These are phyloP conservation scores for Euglossa dilemma DNA, from an alignment of 1,140 invertebrate genomes.

Conservation along the genomic window DNA sequence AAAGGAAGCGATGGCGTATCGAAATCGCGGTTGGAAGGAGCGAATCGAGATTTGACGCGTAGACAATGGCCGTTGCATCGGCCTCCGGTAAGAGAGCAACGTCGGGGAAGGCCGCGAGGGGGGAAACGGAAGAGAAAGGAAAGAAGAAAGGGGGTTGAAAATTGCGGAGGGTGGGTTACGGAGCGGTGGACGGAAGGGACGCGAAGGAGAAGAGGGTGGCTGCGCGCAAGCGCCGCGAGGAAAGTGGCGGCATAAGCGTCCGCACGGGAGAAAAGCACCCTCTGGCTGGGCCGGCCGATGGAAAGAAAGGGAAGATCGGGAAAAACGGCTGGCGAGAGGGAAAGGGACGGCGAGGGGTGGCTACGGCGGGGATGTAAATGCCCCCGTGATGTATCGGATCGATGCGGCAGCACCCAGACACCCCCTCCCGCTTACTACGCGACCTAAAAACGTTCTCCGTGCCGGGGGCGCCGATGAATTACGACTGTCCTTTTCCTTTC, in stretches of 20 bases:
- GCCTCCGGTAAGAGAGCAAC: background rate
- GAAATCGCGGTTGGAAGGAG: conserved; percentile 35
- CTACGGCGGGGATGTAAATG: conserved; percentile 79
- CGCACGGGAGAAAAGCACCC: conserved; percentile 64
- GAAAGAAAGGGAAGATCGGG: conserved; percentile 39
- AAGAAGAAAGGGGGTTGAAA: conserved; percentile 24
- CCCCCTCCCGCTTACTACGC: conserved; percentile 77
- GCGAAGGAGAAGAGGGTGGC: conserved; percentile 44
- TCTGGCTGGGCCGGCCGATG: conserved; percentile 37
- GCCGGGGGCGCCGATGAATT: conserved; percentile 59
- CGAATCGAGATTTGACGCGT: conserved; percentile 78
- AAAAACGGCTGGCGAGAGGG: conserved; percentile 30
- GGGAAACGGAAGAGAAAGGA: conserved; percentile 41
- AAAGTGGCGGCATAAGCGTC: conserved; percentile 72
- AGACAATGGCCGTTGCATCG: conserved; percentile 76
- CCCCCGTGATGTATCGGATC: conserved; percentile 83
- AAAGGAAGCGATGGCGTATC: background rate
- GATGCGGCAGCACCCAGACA: conserved; percentile 82
- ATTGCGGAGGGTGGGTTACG: conserved; percentile 33
- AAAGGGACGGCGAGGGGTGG: conserved; percentile 46
- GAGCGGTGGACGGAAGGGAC: conserved; percentile 28
- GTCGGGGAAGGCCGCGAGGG: conserved; percentile 40
- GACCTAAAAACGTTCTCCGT: conserved; percentile 81
- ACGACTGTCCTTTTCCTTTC: conserved; percentile 69
- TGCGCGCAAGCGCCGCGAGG: conserved; percentile 62